These are phyloP conservation scores for Andrena fulva DNA, from an alignment of 2,888 invertebrate species.

Conservation along the genomic window DNA sequence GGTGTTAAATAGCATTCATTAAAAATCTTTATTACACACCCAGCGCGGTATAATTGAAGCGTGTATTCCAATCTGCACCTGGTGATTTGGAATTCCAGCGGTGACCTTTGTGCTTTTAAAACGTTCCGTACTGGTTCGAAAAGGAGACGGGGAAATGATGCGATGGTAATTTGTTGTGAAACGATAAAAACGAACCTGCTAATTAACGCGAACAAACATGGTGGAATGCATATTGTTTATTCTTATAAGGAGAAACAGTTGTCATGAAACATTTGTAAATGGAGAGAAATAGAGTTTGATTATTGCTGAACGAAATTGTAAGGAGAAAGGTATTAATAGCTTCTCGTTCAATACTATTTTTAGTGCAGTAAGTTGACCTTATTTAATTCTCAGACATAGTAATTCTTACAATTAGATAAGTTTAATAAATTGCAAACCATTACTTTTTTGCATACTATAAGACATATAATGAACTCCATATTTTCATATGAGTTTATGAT, in stretches of 20 bases:
- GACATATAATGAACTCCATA: no score
- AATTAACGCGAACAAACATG: background rate
- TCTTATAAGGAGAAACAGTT: background rate
- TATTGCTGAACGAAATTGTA: no score
- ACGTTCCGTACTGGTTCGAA: slow-evolving; percentile 1
- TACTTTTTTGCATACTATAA: no score
- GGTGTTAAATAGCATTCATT: slow-evolving; percentile 76
- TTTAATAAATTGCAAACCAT: no score
- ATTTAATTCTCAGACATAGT: no score
- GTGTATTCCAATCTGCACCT: slow-evolving; percentile 42
- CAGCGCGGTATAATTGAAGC: slow-evolving; percentile 54
- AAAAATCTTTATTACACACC: slow-evolving; percentile 68
- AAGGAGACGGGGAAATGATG: background rate
- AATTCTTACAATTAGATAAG: no score
- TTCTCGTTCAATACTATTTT: no score
- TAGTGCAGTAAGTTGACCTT: no score
- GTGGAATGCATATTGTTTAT: background rate
- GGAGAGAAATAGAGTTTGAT: no score
- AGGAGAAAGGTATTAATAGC: no score
- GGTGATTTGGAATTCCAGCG: slow-evolving; percentile 43
- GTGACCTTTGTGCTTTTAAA: slow-evolving; percentile 30
- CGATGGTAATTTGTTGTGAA: slow-evolving; percentile 17
- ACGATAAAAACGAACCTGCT: background rate
- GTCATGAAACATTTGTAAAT: background rate
- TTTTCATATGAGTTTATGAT: no score